Base-by-base conservation (phyloP, 2,113 vertebrate genomes). In the Tachysurus vachellii region DNA sequence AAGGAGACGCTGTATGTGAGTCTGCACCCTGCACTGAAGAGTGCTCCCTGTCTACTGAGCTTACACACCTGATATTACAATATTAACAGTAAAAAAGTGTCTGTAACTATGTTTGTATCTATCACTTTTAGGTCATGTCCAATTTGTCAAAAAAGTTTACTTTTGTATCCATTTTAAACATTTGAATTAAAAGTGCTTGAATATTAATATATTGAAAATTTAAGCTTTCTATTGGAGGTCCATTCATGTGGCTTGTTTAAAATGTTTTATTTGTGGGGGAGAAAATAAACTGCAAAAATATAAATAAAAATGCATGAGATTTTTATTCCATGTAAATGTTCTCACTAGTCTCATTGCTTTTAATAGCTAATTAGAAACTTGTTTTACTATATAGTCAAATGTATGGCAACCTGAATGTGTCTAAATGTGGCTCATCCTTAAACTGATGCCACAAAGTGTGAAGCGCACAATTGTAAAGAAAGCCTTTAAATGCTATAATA, bases 1-100 rank as follows among this genome's bases (percentile, higher is more conserved):
- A 91, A 93, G 44, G 94, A 95, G 84, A 95, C 88, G 6, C 93
- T 95, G 86, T 90, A 95, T 12, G 93, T 94, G 89, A 97, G 96
- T 92, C 92, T 92, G 87, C 93, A 94, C 53, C 94, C 95, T 0
- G 92, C 91, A 89, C 82, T 96, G 19, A 91, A 92, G 7, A 92
- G 84, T 2, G 81, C 89, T 31, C 73, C 87, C 1, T 44, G 81
- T 64, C 88, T 94, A 56, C 87, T 95, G 80, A 92, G 91, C 17
- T 56, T 91, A 10, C 89, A 75, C 44, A 73, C 53, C 28, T 90
- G 84, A 91, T 50, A 50, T 6, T 47, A 54, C 53, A 17, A 44
- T 61, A 44, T 59, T 59, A 36, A 56, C 75, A 53, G 53, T 10
- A 56, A 79, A 79, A 79, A 57, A 57, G 17, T 28, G 16, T 61